Base-by-base conservation (phyloP, 1,140 invertebrate species). In the Onthophagus taurus region DNA sequence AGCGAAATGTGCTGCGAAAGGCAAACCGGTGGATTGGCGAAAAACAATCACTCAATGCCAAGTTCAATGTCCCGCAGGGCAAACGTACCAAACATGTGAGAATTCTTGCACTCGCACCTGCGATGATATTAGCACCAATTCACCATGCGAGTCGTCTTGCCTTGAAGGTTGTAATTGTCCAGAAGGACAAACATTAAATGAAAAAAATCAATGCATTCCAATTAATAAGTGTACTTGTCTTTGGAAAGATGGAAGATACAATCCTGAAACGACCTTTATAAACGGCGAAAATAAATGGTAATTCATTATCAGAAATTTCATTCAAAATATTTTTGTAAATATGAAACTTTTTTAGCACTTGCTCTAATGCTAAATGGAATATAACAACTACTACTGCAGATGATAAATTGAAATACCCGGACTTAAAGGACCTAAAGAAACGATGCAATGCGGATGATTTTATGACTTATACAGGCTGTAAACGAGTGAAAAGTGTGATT, bases 1-100 rank as follows among this genome's bases (percentile, higher is more conserved):
- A n/a, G n/a, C n/a, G n/a, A n/a, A n/a, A n/a, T n/a, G n/a, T n/a
- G n/a, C n/a, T n/a, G n/a, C 23, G n/a, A 26, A 26, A 26, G 23
- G 23, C 23, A n/a, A 7, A n/a, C n/a, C n/a, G 23, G n/a, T 26
- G 6, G 23, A 26, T 26, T 90, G 86, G 86, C 67, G 83, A 4
- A 67, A 75, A 31, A 60, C 78, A 12, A 72, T 84, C 3, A 71
- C 76, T 23, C 78, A 85, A 52, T 91, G 87, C 55, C 76, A 77
- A 81, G 54, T 81, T 9, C 71, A 78, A 31, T 90, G 87, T 56
- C 71, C 75, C 1, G 16, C 16, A 2, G 83, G 80, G 1, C 83
- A 89, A 53, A 68, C 76, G 19, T 89, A 81, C 60, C 78, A 82
- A 45, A 72, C 78, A 11, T 86, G 84, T 54, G 79, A 77, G 2